These are phyloP conservation scores for Phocoena sinus DNA, from an alignment of 2,113 vertebrate genomes.

Conservation along the genomic window DNA sequence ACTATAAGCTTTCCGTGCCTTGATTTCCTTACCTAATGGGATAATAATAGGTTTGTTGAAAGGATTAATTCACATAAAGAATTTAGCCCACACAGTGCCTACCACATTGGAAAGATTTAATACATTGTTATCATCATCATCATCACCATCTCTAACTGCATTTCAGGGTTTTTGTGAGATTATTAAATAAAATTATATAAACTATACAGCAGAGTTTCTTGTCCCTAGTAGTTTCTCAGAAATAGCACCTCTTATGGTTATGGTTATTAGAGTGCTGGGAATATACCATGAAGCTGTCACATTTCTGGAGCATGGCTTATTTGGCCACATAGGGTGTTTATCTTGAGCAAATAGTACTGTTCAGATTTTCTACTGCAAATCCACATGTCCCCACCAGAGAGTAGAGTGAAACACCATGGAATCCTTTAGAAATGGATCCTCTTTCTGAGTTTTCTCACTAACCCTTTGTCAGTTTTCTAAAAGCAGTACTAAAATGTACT, in stretches of 20 bases:
- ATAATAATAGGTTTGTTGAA: neutral
- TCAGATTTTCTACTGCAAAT: conserved; percentile 10
- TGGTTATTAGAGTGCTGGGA: neutral
- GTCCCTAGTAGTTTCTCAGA: neutral
- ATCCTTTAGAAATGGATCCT: neutral
- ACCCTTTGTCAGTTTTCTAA: neutral
- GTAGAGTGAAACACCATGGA: neutral
- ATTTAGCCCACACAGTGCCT: neutral
- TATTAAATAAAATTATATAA: conserved; percentile 3
- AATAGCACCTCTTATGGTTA: neutral
- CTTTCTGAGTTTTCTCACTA: conserved; percentile 10
- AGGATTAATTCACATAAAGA: neutral
- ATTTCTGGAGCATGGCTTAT: conserved; percentile 4
- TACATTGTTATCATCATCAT: neutral
- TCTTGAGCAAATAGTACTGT: neutral
- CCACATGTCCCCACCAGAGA: neutral
- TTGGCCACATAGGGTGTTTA: conserved; percentile 12
- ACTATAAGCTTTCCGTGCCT: neutral
- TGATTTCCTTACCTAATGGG: neutral
- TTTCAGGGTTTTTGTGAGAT: neutral
- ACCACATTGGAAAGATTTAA: neutral
- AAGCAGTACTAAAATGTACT: neutral
- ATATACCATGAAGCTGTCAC: neutral
- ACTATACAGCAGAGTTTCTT: neutral
- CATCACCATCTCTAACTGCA: neutral